Percentiles rank a stretch among this genome's conserved stretches.
phyloP scores from a whole-genome alignment of 2,888 invertebrate species.

The Aricia artaxerxes region DNA sequence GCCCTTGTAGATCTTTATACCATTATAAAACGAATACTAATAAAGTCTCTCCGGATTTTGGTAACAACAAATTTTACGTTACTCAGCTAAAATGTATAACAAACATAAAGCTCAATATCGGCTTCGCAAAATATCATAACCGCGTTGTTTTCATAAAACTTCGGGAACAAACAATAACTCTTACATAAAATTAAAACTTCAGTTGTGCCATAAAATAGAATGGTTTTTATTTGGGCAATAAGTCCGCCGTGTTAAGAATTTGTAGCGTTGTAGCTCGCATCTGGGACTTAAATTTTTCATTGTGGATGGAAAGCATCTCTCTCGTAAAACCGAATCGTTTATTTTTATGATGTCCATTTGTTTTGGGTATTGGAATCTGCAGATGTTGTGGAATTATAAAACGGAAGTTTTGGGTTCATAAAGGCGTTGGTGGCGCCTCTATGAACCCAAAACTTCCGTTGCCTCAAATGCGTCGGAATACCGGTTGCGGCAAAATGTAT shows the following conservation, averaged over 20 bases:
- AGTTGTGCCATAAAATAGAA: neutral
- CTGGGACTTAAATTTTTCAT: constrained; percentile 11
- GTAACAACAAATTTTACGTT: too few relatives aligned
- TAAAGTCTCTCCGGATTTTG: too few relatives aligned
- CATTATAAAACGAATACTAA: too few relatives aligned
- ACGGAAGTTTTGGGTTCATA: neutral
- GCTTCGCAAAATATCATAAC: neutral
- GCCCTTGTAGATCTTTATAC: too few relatives aligned
- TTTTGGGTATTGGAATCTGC: neutral
- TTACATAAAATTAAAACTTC: constrained; percentile 25
- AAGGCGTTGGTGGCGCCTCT: too few relatives aligned
- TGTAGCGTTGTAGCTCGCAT: neutral
- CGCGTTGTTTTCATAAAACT: neutral
- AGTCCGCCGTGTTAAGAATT: constrained; percentile 1
- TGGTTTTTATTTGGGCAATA: neutral
- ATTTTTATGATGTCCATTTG: constrained; percentile 3
- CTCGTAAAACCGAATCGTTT: constrained; percentile 21
- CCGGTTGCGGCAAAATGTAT: too few relatives aligned
- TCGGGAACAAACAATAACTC: neutral
- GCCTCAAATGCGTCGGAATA: too few relatives aligned
- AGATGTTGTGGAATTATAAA: neutral
- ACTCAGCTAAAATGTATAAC: too few relatives aligned
- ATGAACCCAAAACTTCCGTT: too few relatives aligned
- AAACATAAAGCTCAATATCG: neutral
- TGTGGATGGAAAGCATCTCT: constrained; percentile 5